phyloP scores from a whole-genome alignment of 2,113 vertebrate genomes.

The Nanger granti region DNA sequence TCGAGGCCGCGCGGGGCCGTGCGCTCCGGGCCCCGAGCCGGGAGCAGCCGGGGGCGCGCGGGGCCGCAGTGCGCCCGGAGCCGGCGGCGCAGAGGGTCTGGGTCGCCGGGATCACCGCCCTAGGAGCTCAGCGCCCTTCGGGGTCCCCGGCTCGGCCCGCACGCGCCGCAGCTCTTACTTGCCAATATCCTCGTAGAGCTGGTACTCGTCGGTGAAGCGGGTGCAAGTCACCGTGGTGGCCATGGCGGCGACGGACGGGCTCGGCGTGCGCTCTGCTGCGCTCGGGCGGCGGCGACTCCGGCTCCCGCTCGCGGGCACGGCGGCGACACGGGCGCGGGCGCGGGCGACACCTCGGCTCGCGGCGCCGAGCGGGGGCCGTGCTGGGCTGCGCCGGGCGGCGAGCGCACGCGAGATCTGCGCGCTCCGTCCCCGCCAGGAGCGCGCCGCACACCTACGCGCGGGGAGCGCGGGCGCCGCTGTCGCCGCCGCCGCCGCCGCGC shows the following conservation, averaged over 20 bases:
- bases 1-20: neutral
- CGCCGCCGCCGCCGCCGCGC: neutral
- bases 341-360: constrained; percentile 61
- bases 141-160: neutral
- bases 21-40: neutral
- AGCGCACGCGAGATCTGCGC: constrained; percentile 68
- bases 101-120: neutral
- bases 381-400: constrained; percentile 59
- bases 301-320: constrained; percentile 88
- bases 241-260: constrained; percentile 81
- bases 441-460: constrained; percentile 72
- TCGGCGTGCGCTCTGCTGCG: constrained; percentile 83
- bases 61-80: constrained; percentile 31
- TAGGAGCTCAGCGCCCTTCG: neutral
- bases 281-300: constrained; percentile 90
- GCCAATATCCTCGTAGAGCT: constrained; percentile 96
- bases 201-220: constrained; percentile 93
- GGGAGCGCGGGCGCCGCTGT: constrained; percentile 48
- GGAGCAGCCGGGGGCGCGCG: constrained; percentile 37
- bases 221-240: constrained; percentile 91
- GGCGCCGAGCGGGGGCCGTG: constrained; percentile 60
- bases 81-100: neutral
- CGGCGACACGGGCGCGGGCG: constrained; percentile 72
- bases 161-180: constrained; percentile 83
- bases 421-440: constrained; percentile 56